A percentile compares a stretch with the other conserved stretches of the same genome.
phyloP scores from a whole-genome alignment of 92 coral and sea anemone genomes.

The Parazoanthus swiftii region DNA sequence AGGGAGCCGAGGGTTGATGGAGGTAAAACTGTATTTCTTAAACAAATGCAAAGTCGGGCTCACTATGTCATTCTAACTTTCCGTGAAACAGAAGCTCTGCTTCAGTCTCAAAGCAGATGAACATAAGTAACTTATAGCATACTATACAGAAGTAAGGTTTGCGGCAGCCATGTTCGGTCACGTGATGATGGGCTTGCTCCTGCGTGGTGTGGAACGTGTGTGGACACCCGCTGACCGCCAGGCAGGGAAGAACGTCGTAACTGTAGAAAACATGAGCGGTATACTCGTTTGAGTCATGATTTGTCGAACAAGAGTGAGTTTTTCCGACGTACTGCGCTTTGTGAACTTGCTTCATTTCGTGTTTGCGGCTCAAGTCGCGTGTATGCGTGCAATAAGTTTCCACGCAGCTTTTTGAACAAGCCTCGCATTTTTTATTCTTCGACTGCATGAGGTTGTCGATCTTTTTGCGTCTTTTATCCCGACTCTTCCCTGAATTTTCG shows the following conservation, averaged over 20 bases:
- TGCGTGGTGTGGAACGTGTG: slow-evolving; percentile 70
- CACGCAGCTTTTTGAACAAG: slow-evolving; percentile 66
- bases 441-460: slow-evolving; percentile 1
- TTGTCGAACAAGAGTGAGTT: slow-evolving; percentile 84
- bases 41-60: slow-evolving; percentile 83
- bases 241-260: slow-evolving; percentile 78
- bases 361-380: slow-evolving; percentile 56
- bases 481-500: slow-evolving; percentile 25
- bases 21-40: neutral
- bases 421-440: slow-evolving; percentile 38
- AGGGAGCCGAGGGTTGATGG: too few relatives aligned
- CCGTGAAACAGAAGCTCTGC: slow-evolving; percentile 81
- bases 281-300: slow-evolving; percentile 64
- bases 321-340: slow-evolving; percentile 74
- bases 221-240: slow-evolving; percentile 83
- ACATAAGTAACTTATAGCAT: slow-evolving; percentile 71
- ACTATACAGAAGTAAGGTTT: slow-evolving; percentile 83
- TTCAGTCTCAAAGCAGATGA: slow-evolving; percentile 75
- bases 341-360: slow-evolving; percentile 70
- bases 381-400: slow-evolving; percentile 72
- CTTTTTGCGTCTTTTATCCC: neutral
- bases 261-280: slow-evolving; percentile 79
- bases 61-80: slow-evolving; percentile 79
- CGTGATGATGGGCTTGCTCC: slow-evolving; percentile 92
- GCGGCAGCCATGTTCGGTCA: slow-evolving; percentile 81